Evolutionary conservation across 92 coral and sea anemone genomes (phyloP), one percentile per base, ranked within the genome.

Genomic region (Porites cylindrica): DNA sequence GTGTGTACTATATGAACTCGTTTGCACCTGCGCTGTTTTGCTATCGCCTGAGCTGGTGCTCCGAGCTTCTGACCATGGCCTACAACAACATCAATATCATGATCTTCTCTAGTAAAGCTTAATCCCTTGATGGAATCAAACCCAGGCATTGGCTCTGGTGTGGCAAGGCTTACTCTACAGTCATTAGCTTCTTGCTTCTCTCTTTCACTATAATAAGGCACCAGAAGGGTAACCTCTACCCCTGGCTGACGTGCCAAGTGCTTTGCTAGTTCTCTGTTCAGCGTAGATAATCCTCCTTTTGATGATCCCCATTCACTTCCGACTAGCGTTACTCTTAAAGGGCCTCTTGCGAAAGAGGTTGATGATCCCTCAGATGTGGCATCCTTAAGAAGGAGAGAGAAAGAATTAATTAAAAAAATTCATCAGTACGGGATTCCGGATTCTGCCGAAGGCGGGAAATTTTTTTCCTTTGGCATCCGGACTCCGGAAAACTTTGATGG

Each of bases 21-120:
- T 13, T 75, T 75, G 50, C 65, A 75, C 13, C 1, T 13, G 14
- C 65, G 63, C n/a, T 54, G 43, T 10, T 10, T 11, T 20, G 79
- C 79, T 20, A 75, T 2, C 3, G 7, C 26, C 1, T 11, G 4
- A 0, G 79, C 79, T 54, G 65, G 65, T 13, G 21, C 43, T 8
- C 79, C 79, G 8, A 75, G 43, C 79, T 75, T 75, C 43, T 54
- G 38, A 8, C 79, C 79, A 18, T 75, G 79, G 43, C 79, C 79
- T 51, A 75, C n/a, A 17, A 75, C 79, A 10, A 10, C 32, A 63
- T 75, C 50, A 10, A 75, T 75, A 20, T 11, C 43, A 6, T 10
- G 63, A 12, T 53, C 65, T n/a, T 4, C 65, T 0, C 19, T 47
- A 0, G 65, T 63, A 21, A 4, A 75, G n/a, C 4, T 0, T 11